Evolutionary conservation across 35 echinoderm and acorn worm genomes (phyloP).

Genomic region (Chiridota heheva): DNA sequence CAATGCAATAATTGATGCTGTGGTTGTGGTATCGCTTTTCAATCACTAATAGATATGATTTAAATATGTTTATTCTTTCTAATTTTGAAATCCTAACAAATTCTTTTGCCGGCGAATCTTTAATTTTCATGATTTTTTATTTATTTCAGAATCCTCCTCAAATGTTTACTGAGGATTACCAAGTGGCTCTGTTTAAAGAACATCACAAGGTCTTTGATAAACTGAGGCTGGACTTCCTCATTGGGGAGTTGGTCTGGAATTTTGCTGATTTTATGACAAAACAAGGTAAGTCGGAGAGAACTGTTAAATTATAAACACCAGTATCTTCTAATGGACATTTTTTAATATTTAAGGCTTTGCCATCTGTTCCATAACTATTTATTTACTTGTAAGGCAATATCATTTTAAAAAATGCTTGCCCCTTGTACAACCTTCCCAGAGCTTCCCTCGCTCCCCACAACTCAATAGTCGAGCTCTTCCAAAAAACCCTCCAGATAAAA

Average conservation of each 20-base stretch:
- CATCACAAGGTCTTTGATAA: constrained; percentile 81
- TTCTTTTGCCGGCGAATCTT: background rate
- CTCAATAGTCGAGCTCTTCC: too few species aligned
- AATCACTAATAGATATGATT: too few species aligned
- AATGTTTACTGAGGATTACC: constrained; percentile 97
- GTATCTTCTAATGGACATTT: background rate
- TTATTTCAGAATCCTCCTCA: constrained; percentile 67
- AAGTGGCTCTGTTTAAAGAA: constrained; percentile 64
- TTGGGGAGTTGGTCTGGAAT: constrained; percentile 95
- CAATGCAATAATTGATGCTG: too few species aligned
- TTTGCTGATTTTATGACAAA: constrained; percentile 98
- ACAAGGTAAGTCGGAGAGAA: constrained; percentile 55
- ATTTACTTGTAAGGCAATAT: background rate
- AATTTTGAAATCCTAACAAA: background rate
- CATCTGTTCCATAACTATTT: too few species aligned
- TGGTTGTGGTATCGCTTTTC: too few species aligned
- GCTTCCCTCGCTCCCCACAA: too few species aligned
- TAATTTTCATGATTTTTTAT: too few species aligned
- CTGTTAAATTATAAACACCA: background rate
- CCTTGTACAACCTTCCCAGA: too few species aligned
- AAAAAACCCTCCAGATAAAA: too few species aligned
- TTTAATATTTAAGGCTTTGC: background rate
- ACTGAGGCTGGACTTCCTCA: constrained; percentile 65
- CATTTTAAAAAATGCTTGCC: background rate
- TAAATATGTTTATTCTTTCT: too few species aligned